Evolutionary conservation across 2,113 vertebrate genomes (phyloP).

Genomic region (Megaptera novaeangliae): DNA sequence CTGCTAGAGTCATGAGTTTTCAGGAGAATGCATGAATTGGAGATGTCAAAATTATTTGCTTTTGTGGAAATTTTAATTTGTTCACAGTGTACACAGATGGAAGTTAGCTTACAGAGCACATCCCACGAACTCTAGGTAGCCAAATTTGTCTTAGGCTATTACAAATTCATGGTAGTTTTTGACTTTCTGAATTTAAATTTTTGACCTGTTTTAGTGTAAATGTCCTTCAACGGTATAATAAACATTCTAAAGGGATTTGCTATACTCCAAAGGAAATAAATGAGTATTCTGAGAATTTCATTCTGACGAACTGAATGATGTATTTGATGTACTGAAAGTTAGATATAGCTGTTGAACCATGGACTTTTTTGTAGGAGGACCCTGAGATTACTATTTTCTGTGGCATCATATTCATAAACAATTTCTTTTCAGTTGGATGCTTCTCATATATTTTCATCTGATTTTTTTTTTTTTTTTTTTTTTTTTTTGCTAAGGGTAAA

Average conservation of each 20-base stretch:
- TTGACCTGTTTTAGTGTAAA: not conserved
- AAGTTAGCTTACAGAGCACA: not conserved
- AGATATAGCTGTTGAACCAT: not conserved
- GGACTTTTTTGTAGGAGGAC: not conserved
- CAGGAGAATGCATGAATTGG: not conserved
- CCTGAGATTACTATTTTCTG: not conserved
- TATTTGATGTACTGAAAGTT: not conserved
- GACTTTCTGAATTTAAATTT: not conserved
- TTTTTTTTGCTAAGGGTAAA: not conserved
- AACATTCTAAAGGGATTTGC: not conserved
- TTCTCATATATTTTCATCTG: not conserved
- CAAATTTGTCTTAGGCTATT: not conserved
- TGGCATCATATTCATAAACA: not conserved
- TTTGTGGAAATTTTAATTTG: conserved; percentile 8
- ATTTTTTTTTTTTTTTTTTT: not conserved
- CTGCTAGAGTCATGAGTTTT: conserved; percentile 45
- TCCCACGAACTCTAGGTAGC: not conserved
- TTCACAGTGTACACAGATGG: not conserved
- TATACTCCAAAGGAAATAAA: not conserved
- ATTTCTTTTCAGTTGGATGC: not conserved
- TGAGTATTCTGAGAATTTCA: not conserved
- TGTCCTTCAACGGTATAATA: not conserved
- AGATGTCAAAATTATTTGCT: conserved; percentile 29
- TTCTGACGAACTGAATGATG: not conserved
- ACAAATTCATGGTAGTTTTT: not conserved